These are phyloP conservation scores for Harpagifer antarcticus DNA, from an alignment of 2,797 vertebrate genomes.

Conservation along the genomic window DNA sequence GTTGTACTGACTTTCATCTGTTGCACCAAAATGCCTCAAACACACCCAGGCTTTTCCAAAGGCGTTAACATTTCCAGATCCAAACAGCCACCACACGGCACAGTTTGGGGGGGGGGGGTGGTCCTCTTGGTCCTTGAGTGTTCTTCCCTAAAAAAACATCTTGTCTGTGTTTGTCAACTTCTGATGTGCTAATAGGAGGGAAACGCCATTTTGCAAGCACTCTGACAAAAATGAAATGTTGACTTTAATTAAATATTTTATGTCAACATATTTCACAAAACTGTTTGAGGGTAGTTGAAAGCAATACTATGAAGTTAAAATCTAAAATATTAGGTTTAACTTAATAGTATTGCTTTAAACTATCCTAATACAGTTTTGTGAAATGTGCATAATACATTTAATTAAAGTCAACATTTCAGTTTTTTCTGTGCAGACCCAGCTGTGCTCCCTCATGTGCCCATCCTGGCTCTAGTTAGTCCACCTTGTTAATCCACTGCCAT, in stretches of 20 bases:
- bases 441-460: conserved; percentile 50
- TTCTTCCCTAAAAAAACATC: conserved; percentile 49
- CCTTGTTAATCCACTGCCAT: conserved; percentile 56
- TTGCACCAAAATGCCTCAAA: conserved; percentile 28
- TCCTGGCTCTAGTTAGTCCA: conserved; percentile 49
- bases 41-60: conserved; percentile 26
- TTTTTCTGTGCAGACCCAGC: conserved; percentile 36
- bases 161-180: conserved; percentile 63
- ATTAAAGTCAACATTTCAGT: too few species aligned
- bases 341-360: too few species aligned
- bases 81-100: conserved; percentile 25
- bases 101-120: conserved; percentile 41
- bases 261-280: too few species aligned
- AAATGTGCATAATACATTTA: too few species aligned
- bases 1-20: conserved; percentile 44
- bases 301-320: too few species aligned
- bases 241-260: too few species aligned
- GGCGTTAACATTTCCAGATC: conserved; percentile 33
- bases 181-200: conserved; percentile 67
- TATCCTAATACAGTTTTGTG: too few species aligned
- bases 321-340: too few species aligned
- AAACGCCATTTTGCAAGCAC: conserved; percentile 44
- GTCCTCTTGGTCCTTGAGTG: conserved; percentile 37
- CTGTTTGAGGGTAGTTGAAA: too few species aligned
- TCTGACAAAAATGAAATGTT: too few species aligned